phyloP scores from a whole-genome alignment of 2,797 vertebrate species.

The Phyllotis vaccarum region DNA sequence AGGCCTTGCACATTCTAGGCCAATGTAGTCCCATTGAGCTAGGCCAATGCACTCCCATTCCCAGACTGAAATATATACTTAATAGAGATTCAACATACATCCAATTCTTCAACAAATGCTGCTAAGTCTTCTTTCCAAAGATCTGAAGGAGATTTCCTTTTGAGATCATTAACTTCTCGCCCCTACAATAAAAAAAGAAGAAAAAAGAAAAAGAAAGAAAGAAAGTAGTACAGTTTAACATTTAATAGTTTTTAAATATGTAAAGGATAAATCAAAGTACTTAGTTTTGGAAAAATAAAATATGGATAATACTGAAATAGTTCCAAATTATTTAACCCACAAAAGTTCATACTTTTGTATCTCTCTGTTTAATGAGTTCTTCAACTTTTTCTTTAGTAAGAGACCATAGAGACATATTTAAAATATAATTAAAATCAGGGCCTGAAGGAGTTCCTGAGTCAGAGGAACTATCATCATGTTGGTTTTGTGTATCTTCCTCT shows the following conservation, averaged over 20 bases:
- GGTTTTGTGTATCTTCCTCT: slow-evolving; percentile 92
- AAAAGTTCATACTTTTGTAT: slow-evolving; percentile 92
- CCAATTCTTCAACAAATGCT: slow-evolving; percentile 96
- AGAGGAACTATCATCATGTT: slow-evolving; percentile 93
- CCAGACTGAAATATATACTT: slow-evolving; percentile 13
- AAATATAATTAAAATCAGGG: slow-evolving; percentile 99
- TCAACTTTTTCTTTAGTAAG: slow-evolving; percentile 99
- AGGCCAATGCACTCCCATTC: not conserved
- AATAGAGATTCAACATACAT: slow-evolving; percentile 90
- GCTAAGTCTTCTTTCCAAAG: slow-evolving; percentile 98
- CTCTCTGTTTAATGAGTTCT: slow-evolving; percentile 96
- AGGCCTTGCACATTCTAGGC: not conserved
- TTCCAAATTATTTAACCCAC: slow-evolving; percentile 74
- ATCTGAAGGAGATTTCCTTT: slow-evolving; percentile 93
- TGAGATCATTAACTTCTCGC: slow-evolving; percentile 93
- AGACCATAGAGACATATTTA: slow-evolving; percentile 99
- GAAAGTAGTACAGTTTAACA: slow-evolving; percentile 65
- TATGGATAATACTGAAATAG: slow-evolving; percentile 61
- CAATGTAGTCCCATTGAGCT: not conserved
- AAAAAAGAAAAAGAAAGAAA: not conserved
- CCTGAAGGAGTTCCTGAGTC: slow-evolving; percentile 94
- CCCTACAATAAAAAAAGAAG: slow-evolving; percentile 87
- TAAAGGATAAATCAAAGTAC: slow-evolving; percentile 70
- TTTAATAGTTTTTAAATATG: slow-evolving; percentile 53
- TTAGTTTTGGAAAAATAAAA: slow-evolving; percentile 74